Percentiles rank a stretch among this genome's conserved stretches.
These are phyloP conservation scores for Gadus macrocephalus DNA, from an alignment of 2,113 vertebrate genomes.

Conservation along the genomic window DNA sequence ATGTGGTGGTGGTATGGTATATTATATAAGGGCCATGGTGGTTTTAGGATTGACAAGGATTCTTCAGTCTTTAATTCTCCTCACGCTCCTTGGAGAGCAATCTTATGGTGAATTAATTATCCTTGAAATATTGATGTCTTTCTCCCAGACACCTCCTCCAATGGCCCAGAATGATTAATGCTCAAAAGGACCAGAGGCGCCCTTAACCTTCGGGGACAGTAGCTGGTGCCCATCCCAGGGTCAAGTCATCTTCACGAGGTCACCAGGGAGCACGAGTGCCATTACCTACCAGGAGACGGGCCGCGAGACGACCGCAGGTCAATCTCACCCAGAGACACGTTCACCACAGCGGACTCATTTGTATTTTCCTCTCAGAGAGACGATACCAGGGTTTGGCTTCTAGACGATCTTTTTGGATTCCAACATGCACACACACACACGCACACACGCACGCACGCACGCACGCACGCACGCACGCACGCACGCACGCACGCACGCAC, in stretches of 20 bases:
- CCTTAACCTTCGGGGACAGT: slow-evolving; percentile 16
- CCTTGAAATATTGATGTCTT: slow-evolving; percentile 65
- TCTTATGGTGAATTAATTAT: slow-evolving; percentile 60
- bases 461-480: no score
- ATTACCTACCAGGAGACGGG: slow-evolving; percentile 27
- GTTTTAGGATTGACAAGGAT: slow-evolving; percentile 1
- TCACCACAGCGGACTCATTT: slow-evolving; percentile 14
- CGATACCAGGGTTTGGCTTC: slow-evolving; percentile 14
- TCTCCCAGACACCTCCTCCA: slow-evolving; percentile 17
- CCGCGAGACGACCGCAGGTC: slow-evolving; percentile 17
- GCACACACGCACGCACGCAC: no score
- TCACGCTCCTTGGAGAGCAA: slow-evolving; percentile 27
- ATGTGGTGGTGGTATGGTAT: no score
- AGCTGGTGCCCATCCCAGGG: slow-evolving; percentile 20
- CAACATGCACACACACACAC: not conserved
- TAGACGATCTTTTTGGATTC: not conserved
- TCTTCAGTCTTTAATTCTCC: slow-evolving; percentile 13
- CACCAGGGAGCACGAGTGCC: slow-evolving; percentile 6
- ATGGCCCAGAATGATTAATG: slow-evolving; percentile 23
- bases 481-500: no score
- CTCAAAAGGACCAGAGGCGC: slow-evolving; percentile 29
- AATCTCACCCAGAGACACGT: slow-evolving; percentile 26
- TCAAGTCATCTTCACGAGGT: slow-evolving; percentile 30
- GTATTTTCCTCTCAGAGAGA: slow-evolving; percentile 19
- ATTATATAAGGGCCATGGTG: no score